Conservation (phyloP, 1,140 invertebrate genomes). For the Cecropterus lyciades region DNA sequence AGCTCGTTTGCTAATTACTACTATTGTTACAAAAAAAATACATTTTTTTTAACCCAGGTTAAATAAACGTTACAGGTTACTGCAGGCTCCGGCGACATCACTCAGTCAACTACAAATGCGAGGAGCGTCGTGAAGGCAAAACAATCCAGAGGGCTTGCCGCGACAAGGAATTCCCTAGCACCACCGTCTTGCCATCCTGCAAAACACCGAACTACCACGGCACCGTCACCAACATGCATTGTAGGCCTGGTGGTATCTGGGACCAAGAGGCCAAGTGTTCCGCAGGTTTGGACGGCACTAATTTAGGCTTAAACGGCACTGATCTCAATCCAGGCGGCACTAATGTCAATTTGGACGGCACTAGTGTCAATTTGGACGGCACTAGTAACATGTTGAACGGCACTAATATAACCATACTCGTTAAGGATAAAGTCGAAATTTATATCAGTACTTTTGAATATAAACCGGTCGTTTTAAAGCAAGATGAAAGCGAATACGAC, state of each 20-base stretch:
- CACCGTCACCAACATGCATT: constrained; percentile 52
- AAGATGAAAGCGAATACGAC: constrained; percentile 14
- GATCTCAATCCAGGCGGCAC: too few relatives aligned
- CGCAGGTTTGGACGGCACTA: constrained; percentile 47
- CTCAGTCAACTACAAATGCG: constrained; percentile 54
- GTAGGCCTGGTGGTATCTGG: constrained; percentile 65
- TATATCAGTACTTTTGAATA: constrained; percentile 24
- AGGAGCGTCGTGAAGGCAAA: constrained; percentile 28
- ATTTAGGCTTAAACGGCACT: too few relatives aligned
- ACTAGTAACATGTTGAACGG: constrained; percentile 14
- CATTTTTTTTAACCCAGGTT: too few relatives aligned
- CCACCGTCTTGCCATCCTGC: constrained; percentile 48
- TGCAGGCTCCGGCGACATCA: constrained; percentile 46
- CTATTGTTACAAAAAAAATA: too few relatives aligned
- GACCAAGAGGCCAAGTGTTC: constrained; percentile 59
- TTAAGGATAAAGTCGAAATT: constrained; percentile 31
- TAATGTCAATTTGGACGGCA: too few relatives aligned
- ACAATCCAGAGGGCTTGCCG: constrained; percentile 44
- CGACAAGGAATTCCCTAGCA: constrained; percentile 45
- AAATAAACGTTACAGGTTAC: constrained; percentile 45
- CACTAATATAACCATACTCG: constrained; percentile 45
- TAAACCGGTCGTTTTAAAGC: not conserved
- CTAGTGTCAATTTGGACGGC: too few relatives aligned
- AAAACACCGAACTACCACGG: constrained; percentile 50
- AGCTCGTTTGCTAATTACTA: too few relatives aligned